Conservation (phyloP, 2,888 invertebrate genomes). For the Onchidella celtica region DNA sequence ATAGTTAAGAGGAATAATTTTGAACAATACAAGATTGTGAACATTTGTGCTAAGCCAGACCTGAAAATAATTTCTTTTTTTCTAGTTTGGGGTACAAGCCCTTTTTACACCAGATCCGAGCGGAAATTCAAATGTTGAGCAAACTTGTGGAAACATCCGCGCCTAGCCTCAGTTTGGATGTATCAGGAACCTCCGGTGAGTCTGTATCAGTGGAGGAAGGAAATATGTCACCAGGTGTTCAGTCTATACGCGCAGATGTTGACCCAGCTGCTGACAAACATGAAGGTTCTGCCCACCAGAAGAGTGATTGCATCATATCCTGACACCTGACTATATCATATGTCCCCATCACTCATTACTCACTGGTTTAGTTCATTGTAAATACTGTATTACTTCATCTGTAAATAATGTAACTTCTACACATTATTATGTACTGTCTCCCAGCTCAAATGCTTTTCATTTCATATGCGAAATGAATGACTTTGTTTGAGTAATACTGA, state of each 20-base stretch:
- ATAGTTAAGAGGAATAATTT: too few species aligned
- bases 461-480: neutral
- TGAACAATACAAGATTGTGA: too few species aligned
- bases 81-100: conserved; percentile 79
- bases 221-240: conserved; percentile 67
- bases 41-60: too few species aligned
- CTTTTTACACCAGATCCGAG: conserved; percentile 74
- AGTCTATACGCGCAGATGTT: conserved; percentile 65
- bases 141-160: conserved; percentile 72
- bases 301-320: conserved; percentile 51
- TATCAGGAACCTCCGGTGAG: conserved; percentile 43
- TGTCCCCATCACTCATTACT: neutral
- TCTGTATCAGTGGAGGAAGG: conserved; percentile 62
- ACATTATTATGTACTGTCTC: too few species aligned
- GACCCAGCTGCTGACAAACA: conserved; percentile 39
- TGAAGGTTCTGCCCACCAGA: conserved; percentile 46
- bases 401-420: too few species aligned
- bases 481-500: too few species aligned
- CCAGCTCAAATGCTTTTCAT: neutral
- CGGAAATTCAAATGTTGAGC: conserved; percentile 70
- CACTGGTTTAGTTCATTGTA: neutral
- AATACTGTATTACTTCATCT: conserved; percentile 31
- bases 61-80: too few species aligned
- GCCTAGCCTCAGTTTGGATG: conserved; percentile 59
- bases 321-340: conserved; percentile 20